These are phyloP conservation scores for Myrmecobius fasciatus DNA, from an alignment of 2,113 vertebrate species.

Conservation along the genomic window DNA sequence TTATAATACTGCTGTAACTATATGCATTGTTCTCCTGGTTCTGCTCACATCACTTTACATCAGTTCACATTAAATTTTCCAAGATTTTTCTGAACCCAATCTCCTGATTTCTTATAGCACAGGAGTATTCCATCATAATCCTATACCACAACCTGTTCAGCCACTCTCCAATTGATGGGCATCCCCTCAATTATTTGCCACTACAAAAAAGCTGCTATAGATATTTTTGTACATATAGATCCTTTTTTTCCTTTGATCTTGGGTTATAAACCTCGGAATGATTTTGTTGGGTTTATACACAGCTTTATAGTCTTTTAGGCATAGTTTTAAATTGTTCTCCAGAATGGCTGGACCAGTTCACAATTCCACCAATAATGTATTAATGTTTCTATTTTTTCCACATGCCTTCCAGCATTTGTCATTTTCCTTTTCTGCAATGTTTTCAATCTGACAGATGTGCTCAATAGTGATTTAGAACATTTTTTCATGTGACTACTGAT, in stretches of 20 bases:
- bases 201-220: not conserved
- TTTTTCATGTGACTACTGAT: not conserved
- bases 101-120: not conserved
- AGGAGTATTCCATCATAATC: not conserved
- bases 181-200: not conserved
- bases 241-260: not conserved
- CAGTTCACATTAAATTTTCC: not conserved
- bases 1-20: too few relatives aligned
- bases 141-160: not conserved
- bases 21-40: not conserved
- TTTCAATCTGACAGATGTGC: not conserved
- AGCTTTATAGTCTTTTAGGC: not conserved
- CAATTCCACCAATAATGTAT: not conserved
- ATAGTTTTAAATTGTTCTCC: not conserved
- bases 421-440: not conserved
- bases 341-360: not conserved
- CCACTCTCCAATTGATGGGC: not conserved
- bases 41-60: not conserved
- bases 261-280: not conserved
- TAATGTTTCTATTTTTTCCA: not conserved
- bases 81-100: not conserved
- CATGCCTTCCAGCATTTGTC: not conserved
- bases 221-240: not conserved
- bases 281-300: not conserved
- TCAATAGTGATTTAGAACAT: not conserved